Conservation (phyloP, 2,113 vertebrate genomes). For the Osmerus mordax region DNA sequence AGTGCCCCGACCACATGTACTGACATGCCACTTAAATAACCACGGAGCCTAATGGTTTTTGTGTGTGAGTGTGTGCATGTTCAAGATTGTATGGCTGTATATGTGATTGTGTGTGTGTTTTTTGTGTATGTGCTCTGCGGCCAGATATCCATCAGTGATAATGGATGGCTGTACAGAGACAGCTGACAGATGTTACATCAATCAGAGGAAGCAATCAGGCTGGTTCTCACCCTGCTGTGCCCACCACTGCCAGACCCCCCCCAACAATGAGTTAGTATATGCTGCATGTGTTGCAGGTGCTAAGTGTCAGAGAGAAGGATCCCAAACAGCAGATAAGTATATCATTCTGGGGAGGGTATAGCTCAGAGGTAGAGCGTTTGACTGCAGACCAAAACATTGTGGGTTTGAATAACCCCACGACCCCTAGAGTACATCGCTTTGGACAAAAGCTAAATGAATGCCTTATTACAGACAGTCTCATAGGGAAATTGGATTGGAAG, state of each 20-base stretch:
- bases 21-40: slow-evolving; percentile 1
- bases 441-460: no score
- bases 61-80: not conserved
- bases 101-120: not conserved
- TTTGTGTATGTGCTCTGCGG: slow-evolving; percentile 22
- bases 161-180: slow-evolving; percentile 24
- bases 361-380: no score
- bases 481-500: no score
- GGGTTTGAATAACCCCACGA: no score
- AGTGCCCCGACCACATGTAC: not conserved
- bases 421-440: no score
- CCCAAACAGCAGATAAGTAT: no score
- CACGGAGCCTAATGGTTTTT: slow-evolving; percentile 8
- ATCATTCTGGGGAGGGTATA: no score
- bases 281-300: not conserved
- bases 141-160: slow-evolving; percentile 36
- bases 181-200: slow-evolving; percentile 17
- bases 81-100: no score
- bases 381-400: no score
- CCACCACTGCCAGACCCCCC: not conserved
- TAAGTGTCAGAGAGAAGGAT: no score
- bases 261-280: slow-evolving; percentile 32
- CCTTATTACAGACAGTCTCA: no score
- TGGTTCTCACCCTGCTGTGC: slow-evolving; percentile 39
- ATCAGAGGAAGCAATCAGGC: slow-evolving; percentile 17